A percentile compares a stretch with the other conserved stretches of the same genome.
Conservation (phyloP, 2,888 invertebrate genomes). For the Campopleginae sp. region DNA sequence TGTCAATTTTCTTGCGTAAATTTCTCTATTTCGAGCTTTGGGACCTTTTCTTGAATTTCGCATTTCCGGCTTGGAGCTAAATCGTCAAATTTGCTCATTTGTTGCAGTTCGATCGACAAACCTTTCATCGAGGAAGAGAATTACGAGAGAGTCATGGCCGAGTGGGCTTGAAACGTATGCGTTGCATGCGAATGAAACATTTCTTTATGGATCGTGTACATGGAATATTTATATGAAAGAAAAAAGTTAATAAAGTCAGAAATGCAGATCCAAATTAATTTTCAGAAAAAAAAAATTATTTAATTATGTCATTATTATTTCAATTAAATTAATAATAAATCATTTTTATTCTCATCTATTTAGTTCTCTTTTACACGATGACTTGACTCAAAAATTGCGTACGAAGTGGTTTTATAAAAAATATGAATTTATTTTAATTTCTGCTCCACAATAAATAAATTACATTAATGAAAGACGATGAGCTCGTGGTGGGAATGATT, state of each 20-base stretch:
- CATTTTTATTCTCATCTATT: background rate
- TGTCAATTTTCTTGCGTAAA: background rate
- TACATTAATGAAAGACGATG: conserved; percentile 20
- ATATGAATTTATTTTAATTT: too few species aligned
- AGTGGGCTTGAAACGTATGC: conserved; percentile 90
- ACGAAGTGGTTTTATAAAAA: background rate
- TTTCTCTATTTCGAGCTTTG: background rate
- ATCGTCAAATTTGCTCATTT: background rate
- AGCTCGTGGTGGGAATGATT: conserved; percentile 19
- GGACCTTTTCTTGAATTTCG: background rate
- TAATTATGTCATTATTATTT: background rate
- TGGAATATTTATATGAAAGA: conserved; percentile 54
- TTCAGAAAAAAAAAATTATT: too few species aligned
- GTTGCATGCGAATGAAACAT: background rate
- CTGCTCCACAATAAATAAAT: background rate
- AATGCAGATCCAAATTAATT: background rate
- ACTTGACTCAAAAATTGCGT: background rate
- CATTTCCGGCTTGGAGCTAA: background rate
- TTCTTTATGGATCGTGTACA: conserved; percentile 48
- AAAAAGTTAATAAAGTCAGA: conserved; percentile 14
- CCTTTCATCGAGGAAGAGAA: conserved; percentile 94
- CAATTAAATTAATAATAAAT: background rate
- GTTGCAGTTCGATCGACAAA: conserved; percentile 91
- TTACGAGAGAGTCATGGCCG: conserved; percentile 92
- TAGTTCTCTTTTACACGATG: background rate